phyloP scores from a whole-genome alignment of 1,140 invertebrate genomes.

The Drosophila sp. region DNA sequence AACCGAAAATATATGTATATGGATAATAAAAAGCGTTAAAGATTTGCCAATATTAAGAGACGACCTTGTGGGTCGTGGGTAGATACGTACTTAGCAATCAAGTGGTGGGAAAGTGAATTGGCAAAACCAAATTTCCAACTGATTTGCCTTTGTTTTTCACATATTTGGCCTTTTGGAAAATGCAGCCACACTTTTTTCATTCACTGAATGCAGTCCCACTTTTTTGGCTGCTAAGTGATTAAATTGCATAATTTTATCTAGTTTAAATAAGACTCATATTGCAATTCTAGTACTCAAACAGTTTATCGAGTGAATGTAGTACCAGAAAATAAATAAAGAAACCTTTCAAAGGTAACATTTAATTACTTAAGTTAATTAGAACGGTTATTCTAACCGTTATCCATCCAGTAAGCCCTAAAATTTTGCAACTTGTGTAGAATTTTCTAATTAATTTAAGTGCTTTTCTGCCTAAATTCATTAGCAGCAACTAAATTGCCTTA shows the following conservation, averaged over 20 bases:
- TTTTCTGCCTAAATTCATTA: background rate
- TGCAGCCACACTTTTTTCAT: background rate
- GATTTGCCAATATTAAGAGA: constrained; percentile 40
- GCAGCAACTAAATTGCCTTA: background rate
- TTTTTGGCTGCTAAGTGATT: too few relatives aligned
- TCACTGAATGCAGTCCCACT: too few relatives aligned
- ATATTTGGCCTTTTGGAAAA: background rate
- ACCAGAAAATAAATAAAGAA: too few relatives aligned
- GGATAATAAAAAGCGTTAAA: constrained; percentile 47
- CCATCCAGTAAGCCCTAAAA: background rate
- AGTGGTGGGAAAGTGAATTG: background rate
- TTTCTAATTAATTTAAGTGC: constrained; percentile 1
- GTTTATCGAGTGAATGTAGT: too few relatives aligned
- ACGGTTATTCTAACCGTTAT: background rate
- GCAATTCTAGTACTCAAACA: too few relatives aligned
- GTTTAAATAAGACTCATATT: too few relatives aligned
- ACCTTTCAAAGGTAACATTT: too few relatives aligned
- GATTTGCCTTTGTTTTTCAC: background rate
- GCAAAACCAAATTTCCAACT: background rate
- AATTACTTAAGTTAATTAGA: too few relatives aligned
- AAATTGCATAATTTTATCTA: too few relatives aligned
- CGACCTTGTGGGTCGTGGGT: background rate
- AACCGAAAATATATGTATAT: constrained; percentile 23
- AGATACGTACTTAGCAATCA: background rate
- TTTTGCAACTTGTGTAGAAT: background rate